Evolutionary conservation across 2,113 vertebrate species (phyloP).

Genomic region (Coptodon bakossiorum): DNA sequence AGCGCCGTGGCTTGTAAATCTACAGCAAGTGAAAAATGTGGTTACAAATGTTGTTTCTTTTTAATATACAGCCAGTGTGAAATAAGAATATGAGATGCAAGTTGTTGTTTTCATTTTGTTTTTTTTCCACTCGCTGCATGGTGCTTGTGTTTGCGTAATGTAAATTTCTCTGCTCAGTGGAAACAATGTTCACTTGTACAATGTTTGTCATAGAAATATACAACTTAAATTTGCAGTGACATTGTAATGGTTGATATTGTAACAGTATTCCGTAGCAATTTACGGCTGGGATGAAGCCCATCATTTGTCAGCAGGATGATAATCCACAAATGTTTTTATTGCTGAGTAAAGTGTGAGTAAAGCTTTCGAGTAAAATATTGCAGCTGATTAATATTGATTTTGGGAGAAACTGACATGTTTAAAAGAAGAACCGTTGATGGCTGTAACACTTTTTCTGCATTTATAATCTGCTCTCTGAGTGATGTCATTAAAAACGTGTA

Average conservation of each 20-base stretch:
- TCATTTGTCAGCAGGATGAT: not conserved
- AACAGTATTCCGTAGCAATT: not conserved
- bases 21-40: not conserved
- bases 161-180: not conserved
- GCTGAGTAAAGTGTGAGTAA: not conserved
- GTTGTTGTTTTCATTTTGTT: not conserved
- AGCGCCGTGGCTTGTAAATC: not conserved
- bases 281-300: not conserved
- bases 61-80: not conserved
- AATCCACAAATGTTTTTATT: not conserved
- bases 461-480: not conserved
- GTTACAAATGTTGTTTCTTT: not conserved
- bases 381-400: not conserved
- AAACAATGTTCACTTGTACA: not conserved
- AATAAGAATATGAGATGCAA: not conserved
- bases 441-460: not conserved
- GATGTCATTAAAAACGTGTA: slow-evolving; percentile 12
- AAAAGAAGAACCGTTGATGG: not conserved
- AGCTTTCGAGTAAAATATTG: not conserved
- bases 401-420: not conserved
- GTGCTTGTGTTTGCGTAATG: not conserved
- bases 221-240: not conserved
- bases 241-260: not conserved
- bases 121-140: not conserved
- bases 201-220: not conserved